phyloP scores from a whole-genome alignment of 2,797 vertebrate species.

The Limosa lapponica region DNA sequence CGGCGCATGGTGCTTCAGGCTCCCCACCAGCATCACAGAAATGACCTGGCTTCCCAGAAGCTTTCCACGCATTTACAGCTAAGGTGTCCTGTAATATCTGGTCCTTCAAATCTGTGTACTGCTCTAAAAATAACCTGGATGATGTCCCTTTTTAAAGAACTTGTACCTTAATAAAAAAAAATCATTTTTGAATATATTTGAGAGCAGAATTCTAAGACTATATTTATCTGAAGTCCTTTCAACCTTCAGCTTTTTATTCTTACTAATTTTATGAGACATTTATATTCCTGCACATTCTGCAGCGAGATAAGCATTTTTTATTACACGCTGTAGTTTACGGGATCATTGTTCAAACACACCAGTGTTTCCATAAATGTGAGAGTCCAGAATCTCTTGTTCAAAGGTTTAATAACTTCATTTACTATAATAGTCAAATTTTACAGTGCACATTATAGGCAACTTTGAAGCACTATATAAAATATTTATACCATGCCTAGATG shows the following conservation, averaged over 20 bases:
- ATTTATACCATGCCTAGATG: constrained; percentile 11
- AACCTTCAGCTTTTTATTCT: background rate
- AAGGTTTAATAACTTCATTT: constrained; percentile 37
- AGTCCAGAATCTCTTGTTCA: constrained; percentile 20
- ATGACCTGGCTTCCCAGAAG: background rate
- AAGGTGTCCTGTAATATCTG: background rate
- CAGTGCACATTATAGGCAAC: background rate
- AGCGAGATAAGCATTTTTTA: background rate
- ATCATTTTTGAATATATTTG: background rate
- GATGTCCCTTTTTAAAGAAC: background rate
- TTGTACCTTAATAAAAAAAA: background rate
- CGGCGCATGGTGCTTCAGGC: fast-evolving
- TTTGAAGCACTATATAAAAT: constrained; percentile 28
- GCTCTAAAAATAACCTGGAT: background rate
- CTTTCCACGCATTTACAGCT: background rate
- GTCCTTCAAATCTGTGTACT: background rate
- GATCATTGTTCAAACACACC: background rate
- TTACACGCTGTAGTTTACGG: background rate
- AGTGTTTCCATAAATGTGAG: background rate
- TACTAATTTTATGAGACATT: background rate
- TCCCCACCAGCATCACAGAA: background rate
- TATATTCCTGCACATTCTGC: background rate
- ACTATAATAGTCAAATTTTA: constrained; percentile 12
- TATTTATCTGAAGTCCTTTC: background rate
- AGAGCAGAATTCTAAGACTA: background rate